phyloP scores from a whole-genome alignment of 2,113 vertebrate genomes.

The Scomber scombrus region DNA sequence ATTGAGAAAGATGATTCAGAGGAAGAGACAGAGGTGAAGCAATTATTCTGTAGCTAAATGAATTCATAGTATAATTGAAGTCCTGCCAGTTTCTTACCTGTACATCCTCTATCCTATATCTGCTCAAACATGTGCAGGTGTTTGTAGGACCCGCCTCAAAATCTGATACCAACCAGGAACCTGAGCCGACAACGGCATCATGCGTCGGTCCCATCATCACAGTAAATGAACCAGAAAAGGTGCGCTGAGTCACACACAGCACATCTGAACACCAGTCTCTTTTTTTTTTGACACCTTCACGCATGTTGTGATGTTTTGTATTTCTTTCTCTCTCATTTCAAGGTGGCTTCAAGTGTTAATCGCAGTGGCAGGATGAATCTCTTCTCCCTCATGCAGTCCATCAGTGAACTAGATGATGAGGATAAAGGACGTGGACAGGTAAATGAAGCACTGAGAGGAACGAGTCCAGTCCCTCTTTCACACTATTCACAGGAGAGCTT shows the following conservation, averaged over 20 bases:
- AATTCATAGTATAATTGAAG: neutral
- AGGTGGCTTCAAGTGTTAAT: conserved; percentile 72
- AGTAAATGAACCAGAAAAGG: conserved; percentile 75
- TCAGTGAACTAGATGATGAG: conserved; percentile 88
- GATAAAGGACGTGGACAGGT: conserved; percentile 74
- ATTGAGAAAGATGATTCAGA: conserved; percentile 52
- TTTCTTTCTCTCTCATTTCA: neutral
- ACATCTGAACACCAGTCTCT: neutral
- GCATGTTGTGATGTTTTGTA: neutral
- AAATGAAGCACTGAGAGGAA: conserved; percentile 22
- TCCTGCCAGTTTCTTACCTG: neutral
- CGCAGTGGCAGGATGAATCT: conserved; percentile 91
- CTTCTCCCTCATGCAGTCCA: conserved; percentile 94
- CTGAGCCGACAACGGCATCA: neutral
- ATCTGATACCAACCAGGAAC: conserved; percentile 10
- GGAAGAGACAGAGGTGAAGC: conserved; percentile 52
- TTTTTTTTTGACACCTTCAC: neutral
- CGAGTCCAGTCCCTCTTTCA: neutral
- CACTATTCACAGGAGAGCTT: too few species aligned
- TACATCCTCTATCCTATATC: neutral
- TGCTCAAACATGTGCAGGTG: conserved; percentile 65
- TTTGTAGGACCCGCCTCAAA: conserved; percentile 53
- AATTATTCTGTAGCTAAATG: neutral
- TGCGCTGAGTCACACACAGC: conserved; percentile 10
- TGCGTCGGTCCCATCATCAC: conserved; percentile 65